Percentiles rank a stretch among this genome's conserved stretches.
Evolutionary conservation across 37 sponge, comb jelly and placozoan genomes (phyloP).

Genomic region (Trichoplax adhaerens): DNA sequence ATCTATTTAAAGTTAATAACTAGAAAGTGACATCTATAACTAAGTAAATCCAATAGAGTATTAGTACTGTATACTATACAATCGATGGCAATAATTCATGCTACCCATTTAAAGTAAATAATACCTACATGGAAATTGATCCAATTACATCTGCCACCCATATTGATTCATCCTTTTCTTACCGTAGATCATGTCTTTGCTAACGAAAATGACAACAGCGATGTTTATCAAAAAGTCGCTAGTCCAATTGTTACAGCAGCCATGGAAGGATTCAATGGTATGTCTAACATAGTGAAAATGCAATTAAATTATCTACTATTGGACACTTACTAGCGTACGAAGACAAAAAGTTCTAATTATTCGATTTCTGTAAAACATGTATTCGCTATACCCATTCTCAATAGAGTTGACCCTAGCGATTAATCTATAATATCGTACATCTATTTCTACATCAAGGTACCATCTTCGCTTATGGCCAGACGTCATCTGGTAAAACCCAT

Average conservation of each 20-base stretch:
- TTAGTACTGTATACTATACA: too few relatives aligned
- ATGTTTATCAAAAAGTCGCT: slow-evolving; percentile 30
- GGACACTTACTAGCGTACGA: neutral
- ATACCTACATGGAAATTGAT: too few relatives aligned
- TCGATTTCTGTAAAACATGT: too few relatives aligned
- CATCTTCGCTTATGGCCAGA: slow-evolving; percentile 61
- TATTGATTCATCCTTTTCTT: too few relatives aligned
- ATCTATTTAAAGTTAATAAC: too few relatives aligned
- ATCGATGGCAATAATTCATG: too few relatives aligned
- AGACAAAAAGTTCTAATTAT: too few relatives aligned
- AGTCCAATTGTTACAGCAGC: slow-evolving; percentile 38
- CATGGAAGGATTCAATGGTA: slow-evolving; percentile 79
- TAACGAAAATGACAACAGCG: neutral
- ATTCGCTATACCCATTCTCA: neutral
- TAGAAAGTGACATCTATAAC: too few relatives aligned
- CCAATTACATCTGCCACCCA: too few relatives aligned
- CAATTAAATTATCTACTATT: slow-evolving; percentile 4
- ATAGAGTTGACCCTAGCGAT: neutral
- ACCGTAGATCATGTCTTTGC: slow-evolving; percentile 44
- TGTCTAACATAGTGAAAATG: slow-evolving; percentile 1
- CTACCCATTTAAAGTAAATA: too few relatives aligned
- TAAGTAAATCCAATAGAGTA: too few relatives aligned
- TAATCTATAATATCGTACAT: neutral
- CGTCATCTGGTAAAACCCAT: slow-evolving; percentile 55
- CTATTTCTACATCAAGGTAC: slow-evolving; percentile 24